These are phyloP conservation scores for Chondrilla cf. caribensis DNA, from an alignment of 37 sponge, comb jelly and placozoan species.

Conservation along the genomic window DNA sequence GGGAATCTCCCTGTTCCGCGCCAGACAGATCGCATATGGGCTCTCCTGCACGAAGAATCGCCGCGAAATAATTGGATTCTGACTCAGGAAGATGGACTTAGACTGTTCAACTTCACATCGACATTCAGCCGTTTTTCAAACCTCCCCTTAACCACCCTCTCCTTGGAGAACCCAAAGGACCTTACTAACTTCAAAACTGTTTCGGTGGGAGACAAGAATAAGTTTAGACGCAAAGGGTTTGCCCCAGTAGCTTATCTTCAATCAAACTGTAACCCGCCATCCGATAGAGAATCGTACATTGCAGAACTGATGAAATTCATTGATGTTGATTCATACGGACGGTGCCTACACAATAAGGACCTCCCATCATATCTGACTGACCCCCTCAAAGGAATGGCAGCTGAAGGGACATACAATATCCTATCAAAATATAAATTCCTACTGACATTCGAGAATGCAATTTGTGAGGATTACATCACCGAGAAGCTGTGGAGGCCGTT, in stretches of 20 bases:
- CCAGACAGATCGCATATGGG: constrained; percentile 61
- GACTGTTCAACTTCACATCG: constrained; percentile 74
- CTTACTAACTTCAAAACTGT: constrained; percentile 23
- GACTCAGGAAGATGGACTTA: constrained; percentile 42
- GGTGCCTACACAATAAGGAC: constrained; percentile 78
- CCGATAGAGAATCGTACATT: constrained; percentile 78
- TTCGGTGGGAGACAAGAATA: constrained; percentile 38
- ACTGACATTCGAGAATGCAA: constrained; percentile 81
- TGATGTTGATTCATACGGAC: constrained; percentile 74
- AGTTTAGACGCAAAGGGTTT: constrained; percentile 18
- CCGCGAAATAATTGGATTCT: constrained; percentile 78
- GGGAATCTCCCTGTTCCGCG: constrained; percentile 75
- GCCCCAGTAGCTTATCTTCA: constrained; percentile 68
- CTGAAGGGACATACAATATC: constrained; percentile 36
- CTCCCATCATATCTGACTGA: constrained; percentile 56
- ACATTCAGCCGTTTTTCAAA: constrained; percentile 74
- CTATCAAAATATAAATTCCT: constrained; percentile 74
- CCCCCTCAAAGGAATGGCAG: constrained; percentile 29
- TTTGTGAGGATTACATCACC: constrained; percentile 81
- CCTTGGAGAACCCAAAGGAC: constrained; percentile 39
- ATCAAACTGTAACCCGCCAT: constrained; percentile 68
- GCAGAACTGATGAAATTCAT: constrained; percentile 80
- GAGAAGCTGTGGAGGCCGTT: constrained; percentile 88
- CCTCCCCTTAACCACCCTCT: constrained; percentile 58
- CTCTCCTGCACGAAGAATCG: constrained; percentile 82